These are phyloP conservation scores for Micrasema minimum DNA, from an alignment of 1,140 invertebrate genomes.

Conservation along the genomic window DNA sequence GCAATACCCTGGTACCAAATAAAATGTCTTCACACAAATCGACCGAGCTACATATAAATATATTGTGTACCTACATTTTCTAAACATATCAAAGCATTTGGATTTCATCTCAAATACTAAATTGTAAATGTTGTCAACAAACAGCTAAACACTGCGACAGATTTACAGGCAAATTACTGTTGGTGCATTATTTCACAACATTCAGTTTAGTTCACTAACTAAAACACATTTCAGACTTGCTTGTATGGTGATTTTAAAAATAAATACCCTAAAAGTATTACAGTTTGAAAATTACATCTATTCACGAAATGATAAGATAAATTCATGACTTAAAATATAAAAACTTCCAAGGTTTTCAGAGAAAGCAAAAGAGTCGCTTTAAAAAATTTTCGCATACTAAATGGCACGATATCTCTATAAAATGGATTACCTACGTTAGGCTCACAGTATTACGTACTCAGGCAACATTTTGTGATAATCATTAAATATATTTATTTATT, in stretches of 20 bases:
- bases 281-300: too few relatives aligned
- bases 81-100: slow-evolving; percentile 18
- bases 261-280: too few relatives aligned
- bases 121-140: slow-evolving; percentile 4
- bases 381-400: too few relatives aligned
- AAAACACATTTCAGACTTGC: slow-evolving; percentile 49
- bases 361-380: too few relatives aligned
- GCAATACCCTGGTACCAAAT: slow-evolving; percentile 38
- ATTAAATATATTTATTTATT: slow-evolving; percentile 1
- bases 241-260: slow-evolving; percentile 22
- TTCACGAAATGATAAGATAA: slow-evolving; percentile 2
- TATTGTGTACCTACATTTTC: background rate
- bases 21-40: slow-evolving; percentile 9
- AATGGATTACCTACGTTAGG: slow-evolving; percentile 23
- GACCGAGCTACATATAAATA: background rate
- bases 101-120: background rate
- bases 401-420: too few relatives aligned
- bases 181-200: slow-evolving; percentile 52
- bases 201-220: slow-evolving; percentile 45
- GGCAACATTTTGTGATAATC: slow-evolving; percentile 17
- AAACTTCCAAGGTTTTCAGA: too few relatives aligned
- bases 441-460: slow-evolving; percentile 22
- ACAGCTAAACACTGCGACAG: slow-evolving; percentile 5
- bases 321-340: background rate
- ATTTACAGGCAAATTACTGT: slow-evolving; percentile 41